These are phyloP conservation scores for Accipiter virgatus DNA, from an alignment of 2,113 vertebrate genomes.

Conservation along the genomic window DNA sequence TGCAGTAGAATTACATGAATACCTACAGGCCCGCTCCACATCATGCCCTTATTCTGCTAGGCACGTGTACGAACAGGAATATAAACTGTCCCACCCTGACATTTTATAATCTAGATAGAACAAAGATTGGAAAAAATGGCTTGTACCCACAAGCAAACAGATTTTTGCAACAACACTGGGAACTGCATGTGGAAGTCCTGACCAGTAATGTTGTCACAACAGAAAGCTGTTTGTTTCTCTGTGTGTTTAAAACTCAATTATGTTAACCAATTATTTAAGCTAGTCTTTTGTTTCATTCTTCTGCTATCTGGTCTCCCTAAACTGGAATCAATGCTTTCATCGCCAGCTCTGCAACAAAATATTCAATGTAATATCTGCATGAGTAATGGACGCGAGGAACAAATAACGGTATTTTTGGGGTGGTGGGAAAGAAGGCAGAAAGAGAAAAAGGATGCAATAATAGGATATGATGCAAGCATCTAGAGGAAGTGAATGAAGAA, in stretches of 20 bases:
- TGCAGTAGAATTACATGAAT: fast-evolving
- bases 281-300: not conserved
- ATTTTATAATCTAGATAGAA: not conserved
- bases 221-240: not conserved
- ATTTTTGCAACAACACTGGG: not conserved
- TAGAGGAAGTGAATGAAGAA: not conserved
- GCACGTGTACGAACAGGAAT: not conserved
- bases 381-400: not conserved
- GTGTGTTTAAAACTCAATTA: not conserved
- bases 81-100: not conserved
- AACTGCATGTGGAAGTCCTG: not conserved
- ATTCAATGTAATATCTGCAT: fast-evolving
- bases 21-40: not conserved
- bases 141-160: not conserved
- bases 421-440: not conserved
- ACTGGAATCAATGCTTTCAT: not conserved
- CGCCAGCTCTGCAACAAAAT: not conserved
- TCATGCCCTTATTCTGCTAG: not conserved
- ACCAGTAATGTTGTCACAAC: not conserved
- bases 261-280: fast-evolving
- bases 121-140: not conserved
- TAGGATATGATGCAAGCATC: not conserved
- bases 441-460: not conserved
- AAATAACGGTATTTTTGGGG: not conserved
- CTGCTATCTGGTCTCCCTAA: not conserved